Base-by-base conservation (phyloP, 2,113 vertebrate genomes). In the Psilopsiagon aurifrons region DNA sequence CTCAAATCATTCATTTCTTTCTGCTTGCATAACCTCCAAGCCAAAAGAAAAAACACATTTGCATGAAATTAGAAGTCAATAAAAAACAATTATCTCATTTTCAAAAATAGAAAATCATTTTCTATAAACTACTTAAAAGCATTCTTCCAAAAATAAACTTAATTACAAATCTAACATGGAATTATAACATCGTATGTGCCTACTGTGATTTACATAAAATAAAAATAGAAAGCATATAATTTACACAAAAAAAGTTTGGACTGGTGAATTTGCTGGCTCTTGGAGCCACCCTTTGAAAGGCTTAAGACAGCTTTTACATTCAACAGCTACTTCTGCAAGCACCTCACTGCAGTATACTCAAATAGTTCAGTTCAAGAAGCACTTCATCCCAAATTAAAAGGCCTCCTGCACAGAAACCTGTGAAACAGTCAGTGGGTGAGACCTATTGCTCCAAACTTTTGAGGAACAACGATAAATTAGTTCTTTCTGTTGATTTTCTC, bases 141-240 rank as follows among this genome's bases (percentile, higher is more conserved):
- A 76, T 92, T 95, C 63, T 93, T 83, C 95, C 87, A 95, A 97
- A 97, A 95, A 97, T 96, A 97, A 90, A 93, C 87, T 89, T 90
- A 95, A 95, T 95, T 96, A 82, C 75, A 83, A 95, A 95, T 87
- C 91, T 79, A 95, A 82, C 90, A 41, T 91, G 84, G 95, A 94
- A 94, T 73, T 91, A n/a, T 87, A 95, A 67, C 92, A 91, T 92
- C 95, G 73, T 93, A 22, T 94, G 95, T 90, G 84, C 85, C 84
- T 94, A 83, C 93, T 83, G 84, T 70, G 89, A 92, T 95, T 96
- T 95, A 84, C 94, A 97, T 92, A 94, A 76, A 92, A 89, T 74
- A 94, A 95, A 97, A 97, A 95, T 90, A 96, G 91, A 91, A 90
- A 90, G 93, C 59, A 39, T 91, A 66, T 90, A 90, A 95, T 95